phyloP scores from a whole-genome alignment of 2,888 invertebrate species.

The Drosophila koepferae region DNA sequence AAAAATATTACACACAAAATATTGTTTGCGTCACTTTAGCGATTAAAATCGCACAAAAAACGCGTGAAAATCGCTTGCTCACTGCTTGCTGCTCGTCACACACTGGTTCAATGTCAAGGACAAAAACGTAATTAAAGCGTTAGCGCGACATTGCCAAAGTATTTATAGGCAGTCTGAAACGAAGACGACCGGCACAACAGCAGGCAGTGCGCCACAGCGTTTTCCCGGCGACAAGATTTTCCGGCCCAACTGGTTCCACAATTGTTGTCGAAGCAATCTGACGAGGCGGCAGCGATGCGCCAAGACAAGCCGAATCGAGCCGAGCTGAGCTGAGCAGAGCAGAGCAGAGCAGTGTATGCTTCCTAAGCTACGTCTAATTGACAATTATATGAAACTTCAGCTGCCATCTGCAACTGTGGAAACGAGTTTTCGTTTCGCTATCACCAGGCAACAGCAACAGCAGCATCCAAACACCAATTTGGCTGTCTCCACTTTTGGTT shows the following conservation, averaged over 20 bases:
- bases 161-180: slow-evolving; percentile 74
- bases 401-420: slow-evolving; percentile 20
- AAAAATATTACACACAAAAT: slow-evolving; percentile 29
- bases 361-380: slow-evolving; percentile 73
- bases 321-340: background rate
- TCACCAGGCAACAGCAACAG: slow-evolving; percentile 29
- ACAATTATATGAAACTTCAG: slow-evolving; percentile 61
- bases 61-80: slow-evolving; percentile 49
- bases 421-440: slow-evolving; percentile 60
- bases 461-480: slow-evolving; percentile 27
- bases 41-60: slow-evolving; percentile 53
- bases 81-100: slow-evolving; percentile 27
- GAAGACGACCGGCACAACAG: slow-evolving; percentile 58
- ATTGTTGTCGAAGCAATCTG: slow-evolving; percentile 44
- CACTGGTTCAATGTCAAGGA: slow-evolving; percentile 83
- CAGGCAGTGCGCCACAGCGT: slow-evolving; percentile 43
- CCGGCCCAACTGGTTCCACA: slow-evolving; percentile 72
- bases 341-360: slow-evolving; percentile 35
- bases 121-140: slow-evolving; percentile 83
- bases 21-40: slow-evolving; percentile 38
- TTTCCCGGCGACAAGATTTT: slow-evolving; percentile 78
- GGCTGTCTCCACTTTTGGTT: slow-evolving; percentile 71
- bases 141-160: slow-evolving; percentile 74
- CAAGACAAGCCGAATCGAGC: slow-evolving; percentile 8
- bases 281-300: slow-evolving; percentile 41